Evolutionary conservation across 2,113 vertebrate species (phyloP).

Genomic region (Cettia cetti): DNA sequence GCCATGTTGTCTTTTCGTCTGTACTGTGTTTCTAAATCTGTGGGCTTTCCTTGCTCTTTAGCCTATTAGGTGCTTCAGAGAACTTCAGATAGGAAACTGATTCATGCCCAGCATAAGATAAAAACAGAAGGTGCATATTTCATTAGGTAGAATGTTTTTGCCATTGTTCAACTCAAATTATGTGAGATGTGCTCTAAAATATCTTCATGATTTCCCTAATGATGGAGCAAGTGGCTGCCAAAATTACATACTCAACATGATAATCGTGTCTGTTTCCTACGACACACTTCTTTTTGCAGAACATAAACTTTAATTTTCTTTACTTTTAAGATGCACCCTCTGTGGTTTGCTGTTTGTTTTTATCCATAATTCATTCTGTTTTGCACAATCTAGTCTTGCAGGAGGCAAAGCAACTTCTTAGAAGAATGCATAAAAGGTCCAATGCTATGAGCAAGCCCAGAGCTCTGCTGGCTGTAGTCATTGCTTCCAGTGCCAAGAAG

Average conservation of each 20-base stretch:
- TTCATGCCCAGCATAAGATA: neutral
- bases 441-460: neutral
- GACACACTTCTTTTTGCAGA: neutral
- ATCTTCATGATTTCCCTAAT: neutral
- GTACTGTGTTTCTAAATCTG: neutral
- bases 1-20: neutral
- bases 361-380: neutral
- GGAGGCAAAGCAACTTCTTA: neutral
- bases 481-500: slow-evolving; percentile 8
- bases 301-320: neutral
- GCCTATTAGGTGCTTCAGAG: neutral
- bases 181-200: neutral
- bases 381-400: neutral
- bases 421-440: neutral
- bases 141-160: neutral
- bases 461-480: neutral
- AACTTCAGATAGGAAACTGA: neutral
- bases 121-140: neutral
- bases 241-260: neutral
- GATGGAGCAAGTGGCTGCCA: neutral
- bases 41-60: neutral
- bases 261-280: neutral
- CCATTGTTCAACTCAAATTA: neutral
- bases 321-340: neutral
- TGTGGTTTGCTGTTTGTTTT: slow-evolving; percentile 16